Evolutionary conservation across 2,797 vertebrate species (phyloP).

Genomic region (Lophius americanus): DNA sequence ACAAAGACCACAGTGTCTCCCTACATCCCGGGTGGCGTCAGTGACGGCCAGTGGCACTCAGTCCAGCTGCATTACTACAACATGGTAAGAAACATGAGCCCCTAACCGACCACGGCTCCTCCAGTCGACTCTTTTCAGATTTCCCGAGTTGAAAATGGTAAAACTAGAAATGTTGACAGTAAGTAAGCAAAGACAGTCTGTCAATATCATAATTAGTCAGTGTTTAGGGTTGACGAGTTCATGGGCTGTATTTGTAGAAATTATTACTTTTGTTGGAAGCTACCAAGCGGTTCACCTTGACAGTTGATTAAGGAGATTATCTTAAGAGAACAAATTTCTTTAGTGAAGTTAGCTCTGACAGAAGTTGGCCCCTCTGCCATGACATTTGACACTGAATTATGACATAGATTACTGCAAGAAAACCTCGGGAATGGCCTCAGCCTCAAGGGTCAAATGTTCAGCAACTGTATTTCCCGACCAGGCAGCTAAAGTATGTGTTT

Average conservation of each 20-base stretch:
- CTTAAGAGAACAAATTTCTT: constrained; percentile 7
- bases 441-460: constrained; percentile 42
- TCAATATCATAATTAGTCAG: not conserved
- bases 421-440: not conserved
- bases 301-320: constrained; percentile 22
- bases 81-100: constrained; percentile 86
- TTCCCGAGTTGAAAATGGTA: not conserved
- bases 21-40: constrained; percentile 89
- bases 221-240: not conserved
- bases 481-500: not conserved
- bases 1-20: constrained; percentile 91
- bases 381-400: constrained; percentile 22
- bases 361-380: not conserved
- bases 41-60: constrained; percentile 95
- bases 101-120: not conserved
- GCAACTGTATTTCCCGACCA: not conserved
- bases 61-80: constrained; percentile 98
- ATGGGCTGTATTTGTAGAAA: constrained; percentile 10
- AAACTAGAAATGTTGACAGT: not conserved
- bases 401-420: constrained; percentile 3
- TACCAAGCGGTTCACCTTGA: constrained; percentile 24
- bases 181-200: not conserved
- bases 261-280: constrained; percentile 31
- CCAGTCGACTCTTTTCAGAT: not conserved
- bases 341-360: constrained; percentile 9